phyloP scores from a whole-genome alignment of 2,888 invertebrate genomes.

The Ectobius pallidus region DNA sequence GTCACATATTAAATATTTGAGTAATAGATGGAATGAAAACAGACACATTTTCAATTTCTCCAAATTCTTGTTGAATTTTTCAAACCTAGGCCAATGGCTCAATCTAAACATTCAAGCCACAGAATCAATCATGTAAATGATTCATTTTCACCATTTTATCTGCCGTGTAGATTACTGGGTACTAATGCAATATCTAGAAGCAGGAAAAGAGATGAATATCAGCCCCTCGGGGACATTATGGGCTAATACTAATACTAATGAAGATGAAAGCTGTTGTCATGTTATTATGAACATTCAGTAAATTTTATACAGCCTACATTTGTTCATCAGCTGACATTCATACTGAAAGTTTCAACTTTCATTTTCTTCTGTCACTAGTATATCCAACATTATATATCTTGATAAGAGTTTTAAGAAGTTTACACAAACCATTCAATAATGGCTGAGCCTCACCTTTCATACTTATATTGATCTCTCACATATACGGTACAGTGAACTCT shows the following conservation, averaged over 20 bases:
- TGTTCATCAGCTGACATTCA: neutral
- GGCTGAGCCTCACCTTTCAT: neutral
- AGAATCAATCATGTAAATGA: too few species aligned
- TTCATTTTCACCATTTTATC: neutral
- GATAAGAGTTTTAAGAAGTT: neutral
- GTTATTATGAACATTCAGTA: neutral
- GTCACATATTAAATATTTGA: too few species aligned
- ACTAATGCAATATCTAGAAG: neutral
- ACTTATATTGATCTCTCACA: neutral
- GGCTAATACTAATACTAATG: too few species aligned
- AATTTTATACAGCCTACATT: neutral
- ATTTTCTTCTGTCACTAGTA: neutral
- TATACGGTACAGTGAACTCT: too few species aligned
- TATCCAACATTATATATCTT: neutral
- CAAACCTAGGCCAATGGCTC: too few species aligned
- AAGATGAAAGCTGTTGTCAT: neutral
- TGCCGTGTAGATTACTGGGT: neutral
- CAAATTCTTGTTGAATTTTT: too few species aligned
- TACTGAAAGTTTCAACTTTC: neutral
- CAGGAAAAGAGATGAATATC: neutral
- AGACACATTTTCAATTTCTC: too few species aligned
- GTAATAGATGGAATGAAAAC: too few species aligned
- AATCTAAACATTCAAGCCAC: too few species aligned
- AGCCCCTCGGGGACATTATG: too few species aligned
- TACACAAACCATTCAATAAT: neutral